phyloP scores from a whole-genome alignment of 2,888 invertebrate species.

The Drosophila algonquin region DNA sequence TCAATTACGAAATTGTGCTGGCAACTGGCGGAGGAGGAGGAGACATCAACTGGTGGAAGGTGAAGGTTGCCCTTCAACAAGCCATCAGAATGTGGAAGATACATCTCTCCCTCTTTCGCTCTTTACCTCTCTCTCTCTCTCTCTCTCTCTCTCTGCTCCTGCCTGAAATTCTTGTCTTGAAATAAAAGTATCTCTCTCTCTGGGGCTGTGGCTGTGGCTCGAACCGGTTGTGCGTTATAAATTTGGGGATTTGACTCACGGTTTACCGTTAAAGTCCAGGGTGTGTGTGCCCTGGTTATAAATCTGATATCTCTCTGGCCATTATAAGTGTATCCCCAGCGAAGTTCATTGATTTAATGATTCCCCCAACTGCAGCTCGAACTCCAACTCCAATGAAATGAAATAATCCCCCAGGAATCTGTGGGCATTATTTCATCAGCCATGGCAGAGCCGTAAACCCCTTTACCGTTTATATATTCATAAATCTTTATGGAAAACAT shows the following conservation, averaged over 20 bases:
- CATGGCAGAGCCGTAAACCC: neutral
- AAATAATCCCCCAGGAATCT: slow-evolving; percentile 23
- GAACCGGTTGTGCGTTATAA: slow-evolving; percentile 54
- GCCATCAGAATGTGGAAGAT: slow-evolving; percentile 6
- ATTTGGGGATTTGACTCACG: slow-evolving; percentile 58
- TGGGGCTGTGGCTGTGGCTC: neutral
- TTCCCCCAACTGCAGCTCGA: neutral
- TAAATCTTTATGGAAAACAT: slow-evolving; percentile 1
- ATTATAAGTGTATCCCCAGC: slow-evolving; percentile 36
- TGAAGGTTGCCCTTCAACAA: slow-evolving; percentile 60
- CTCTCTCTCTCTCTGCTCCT: neutral
- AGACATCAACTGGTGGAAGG: slow-evolving; percentile 7
- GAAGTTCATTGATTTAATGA: slow-evolving; percentile 54
- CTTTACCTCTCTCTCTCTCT: no score
- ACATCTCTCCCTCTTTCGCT: no score
- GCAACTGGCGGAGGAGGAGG: slow-evolving; percentile 7
- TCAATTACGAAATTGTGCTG: slow-evolving; percentile 39
- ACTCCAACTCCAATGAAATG: slow-evolving; percentile 13
- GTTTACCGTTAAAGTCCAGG: slow-evolving; percentile 61
- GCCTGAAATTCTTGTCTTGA: slow-evolving; percentile 21
- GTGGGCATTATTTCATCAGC: slow-evolving; percentile 14
- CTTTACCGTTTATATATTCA: neutral
- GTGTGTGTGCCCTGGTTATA: slow-evolving; percentile 43
- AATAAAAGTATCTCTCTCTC: slow-evolving; percentile 10
- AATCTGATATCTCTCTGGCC: slow-evolving; percentile 47